Evolutionary conservation across 92 coral and sea anemone genomes (phyloP), one percentile per base, ranked within the genome.

Genomic region (Muricea muricata): DNA sequence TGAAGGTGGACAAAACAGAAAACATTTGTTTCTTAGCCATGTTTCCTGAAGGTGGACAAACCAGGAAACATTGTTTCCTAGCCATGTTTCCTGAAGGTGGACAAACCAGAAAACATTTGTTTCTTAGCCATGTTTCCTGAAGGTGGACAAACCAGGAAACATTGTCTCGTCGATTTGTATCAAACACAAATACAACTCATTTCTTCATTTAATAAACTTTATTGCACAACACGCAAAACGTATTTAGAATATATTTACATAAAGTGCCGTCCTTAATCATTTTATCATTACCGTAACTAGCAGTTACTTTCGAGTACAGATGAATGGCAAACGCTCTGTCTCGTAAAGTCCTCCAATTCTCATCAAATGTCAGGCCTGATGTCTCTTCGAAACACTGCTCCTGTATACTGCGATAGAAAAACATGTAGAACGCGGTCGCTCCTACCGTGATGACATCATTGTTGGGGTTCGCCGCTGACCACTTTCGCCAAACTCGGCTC

Each of bases 181-280:
- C 42, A n/a, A n/a, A n/a, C 9, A 4, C 42, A 37, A 37, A 37
- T 37, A 4, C 42, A 37, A 28, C 0, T 12, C 34, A 63, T 3
- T 63, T 14, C 37, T 1, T n/a, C n/a, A 13, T 28, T 70, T 54
- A 86, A 23, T 86, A 79, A 42, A 34, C 26, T 13, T 79, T 65
- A 69, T 50, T 57, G 70, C 90, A 86, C 80, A 86, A 50, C 50
- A 86, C 86, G 31, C 90, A 86, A 54, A 66, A 86, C 42, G 75
- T 17, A 57, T 86, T 86, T 0, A 86, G 81, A 29, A 86, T 63
- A 7, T 67, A n/a, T 57, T 86, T 86, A 55, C 90, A 86, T 7
- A 86, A 10, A 5, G 90, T 86, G 7, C 81, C 74, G 12, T 86
- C 86, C 70, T 79, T 86, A 29, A 86, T 46, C 55, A 72, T 87